These are phyloP conservation scores for Pegoplata infirma DNA, from an alignment of 2,888 invertebrate genomes.

Conservation along the genomic window DNA sequence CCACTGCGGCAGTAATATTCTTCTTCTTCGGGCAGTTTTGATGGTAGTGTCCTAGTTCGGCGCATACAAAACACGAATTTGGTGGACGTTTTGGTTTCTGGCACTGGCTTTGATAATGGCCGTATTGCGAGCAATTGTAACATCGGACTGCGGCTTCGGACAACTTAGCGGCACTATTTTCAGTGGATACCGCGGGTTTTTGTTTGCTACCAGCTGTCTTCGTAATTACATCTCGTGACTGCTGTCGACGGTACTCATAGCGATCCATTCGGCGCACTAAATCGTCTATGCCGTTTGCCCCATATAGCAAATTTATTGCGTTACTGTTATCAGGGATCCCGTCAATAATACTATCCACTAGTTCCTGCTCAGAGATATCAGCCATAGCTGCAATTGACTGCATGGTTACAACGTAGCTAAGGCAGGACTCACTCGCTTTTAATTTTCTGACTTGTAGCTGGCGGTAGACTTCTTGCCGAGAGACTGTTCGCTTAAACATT, in stretches of 20 bases:
- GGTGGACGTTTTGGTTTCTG: constrained; percentile 33
- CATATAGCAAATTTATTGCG: constrained; percentile 16
- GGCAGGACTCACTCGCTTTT: neutral
- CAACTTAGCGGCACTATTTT: neutral
- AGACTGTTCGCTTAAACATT: constrained; percentile 30
- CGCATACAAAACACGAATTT: constrained; percentile 42
- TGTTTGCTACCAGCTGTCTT: no score
- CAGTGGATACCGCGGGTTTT: no score
- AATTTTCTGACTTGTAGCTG: constrained; percentile 14
- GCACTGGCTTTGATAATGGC: constrained; percentile 41
- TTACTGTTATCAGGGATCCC: constrained; percentile 31
- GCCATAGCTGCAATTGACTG: constrained; percentile 27
- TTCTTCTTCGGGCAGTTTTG: constrained; percentile 37
- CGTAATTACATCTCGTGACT: neutral
- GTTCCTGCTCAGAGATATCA: constrained; percentile 20
- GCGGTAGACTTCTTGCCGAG: constrained; percentile 42
- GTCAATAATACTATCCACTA: constrained; percentile 41
- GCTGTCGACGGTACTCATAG: constrained; percentile 11
- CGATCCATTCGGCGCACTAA: constrained; percentile 17
- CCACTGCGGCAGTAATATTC: neutral
- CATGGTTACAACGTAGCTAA: constrained; percentile 34
- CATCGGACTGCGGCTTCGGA: constrained; percentile 7
- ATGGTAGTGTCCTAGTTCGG: constrained; percentile 28
- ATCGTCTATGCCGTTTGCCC: constrained; percentile 23
- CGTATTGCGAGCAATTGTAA: constrained; percentile 32